Evolutionary conservation across 2,797 vertebrate species (phyloP), one percentile per base, ranked within the genome.

Genomic region (Lophura swinhoii): DNA sequence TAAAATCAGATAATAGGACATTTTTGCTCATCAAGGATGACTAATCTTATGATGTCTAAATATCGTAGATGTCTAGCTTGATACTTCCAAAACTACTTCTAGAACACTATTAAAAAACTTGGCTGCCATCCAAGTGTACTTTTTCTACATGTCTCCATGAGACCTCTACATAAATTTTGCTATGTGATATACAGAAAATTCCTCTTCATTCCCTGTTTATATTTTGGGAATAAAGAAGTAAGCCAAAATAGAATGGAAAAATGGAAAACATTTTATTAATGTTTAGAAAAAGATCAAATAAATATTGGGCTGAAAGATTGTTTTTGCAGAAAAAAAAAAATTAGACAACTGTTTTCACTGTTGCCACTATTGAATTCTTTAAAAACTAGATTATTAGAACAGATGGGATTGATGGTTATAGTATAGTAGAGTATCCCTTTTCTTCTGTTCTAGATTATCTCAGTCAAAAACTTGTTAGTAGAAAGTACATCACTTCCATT

Each of bases 1-100:
- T 82, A 60, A 92, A 93, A 77, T 26, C 56, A 87, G 51, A 64
- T 92, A 94, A 87, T 31, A 68, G 41, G 84, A 71, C 33, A 17
- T 44, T 88, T 88, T 53, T 82, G 26, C 41, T 75, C 48, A 81
- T 93, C 55, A 24, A 69, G 59, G 33, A 53, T 84, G 49, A 86
- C 59, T 72, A 88, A 77, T 21, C 28, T 75, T 78, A 66, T 33
- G 55, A 84, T 82, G 59, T 33, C 51, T 87, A 59, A 82, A 43
- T 59, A 82, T 82, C 75, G 72, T 7, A 91, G 74, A 88, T 78
- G 44, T 79, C 74, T 91, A 72, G 56, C 6, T 49, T 84, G 80
- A 73, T 76, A 82, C 80, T 87, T 74, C 39, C 64, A 74, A 77
- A 93, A 48, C 64, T 76, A 64, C 24, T 12, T 66, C 63, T 69